These are phyloP conservation scores for Tychaedon coryphoeus DNA, from an alignment of 2,113 vertebrate species.

Conservation along the genomic window DNA sequence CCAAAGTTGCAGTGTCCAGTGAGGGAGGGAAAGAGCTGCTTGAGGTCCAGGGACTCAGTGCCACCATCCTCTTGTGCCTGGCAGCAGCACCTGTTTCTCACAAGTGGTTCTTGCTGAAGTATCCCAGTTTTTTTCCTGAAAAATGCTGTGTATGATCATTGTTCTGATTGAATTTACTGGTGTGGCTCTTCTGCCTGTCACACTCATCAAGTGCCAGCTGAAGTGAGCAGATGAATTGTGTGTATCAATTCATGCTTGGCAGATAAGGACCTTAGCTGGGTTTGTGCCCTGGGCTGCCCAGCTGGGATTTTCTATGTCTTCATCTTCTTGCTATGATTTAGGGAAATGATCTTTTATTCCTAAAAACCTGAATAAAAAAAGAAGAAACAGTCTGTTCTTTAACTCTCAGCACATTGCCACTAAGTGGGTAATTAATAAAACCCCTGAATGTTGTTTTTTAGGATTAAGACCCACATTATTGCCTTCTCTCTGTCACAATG, in stretches of 20 bases:
- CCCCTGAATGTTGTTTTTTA: background rate
- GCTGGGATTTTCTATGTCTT: background rate
- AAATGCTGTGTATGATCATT: background rate
- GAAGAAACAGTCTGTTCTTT: background rate
- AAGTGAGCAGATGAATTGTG: background rate
- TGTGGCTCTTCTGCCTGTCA: background rate
- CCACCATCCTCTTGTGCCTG: background rate
- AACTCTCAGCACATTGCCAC: background rate
- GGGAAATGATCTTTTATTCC: background rate
- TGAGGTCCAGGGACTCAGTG: accelerated
- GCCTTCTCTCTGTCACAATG: background rate
- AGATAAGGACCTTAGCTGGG: background rate
- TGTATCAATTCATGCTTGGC: background rate
- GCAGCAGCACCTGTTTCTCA: background rate
- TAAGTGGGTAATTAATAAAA: background rate
- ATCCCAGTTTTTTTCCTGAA: background rate
- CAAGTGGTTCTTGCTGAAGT: background rate
- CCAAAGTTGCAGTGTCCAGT: accelerated
- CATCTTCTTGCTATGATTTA: accelerated
- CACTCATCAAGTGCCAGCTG: background rate
- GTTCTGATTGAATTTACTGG: background rate
- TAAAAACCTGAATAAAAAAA: background rate
- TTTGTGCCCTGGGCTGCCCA: background rate
- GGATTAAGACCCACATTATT: background rate
- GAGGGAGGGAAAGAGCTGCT: background rate